These are phyloP conservation scores for Drosophila nigrodunni DNA, from an alignment of 1,140 invertebrate genomes.

Conservation along the genomic window DNA sequence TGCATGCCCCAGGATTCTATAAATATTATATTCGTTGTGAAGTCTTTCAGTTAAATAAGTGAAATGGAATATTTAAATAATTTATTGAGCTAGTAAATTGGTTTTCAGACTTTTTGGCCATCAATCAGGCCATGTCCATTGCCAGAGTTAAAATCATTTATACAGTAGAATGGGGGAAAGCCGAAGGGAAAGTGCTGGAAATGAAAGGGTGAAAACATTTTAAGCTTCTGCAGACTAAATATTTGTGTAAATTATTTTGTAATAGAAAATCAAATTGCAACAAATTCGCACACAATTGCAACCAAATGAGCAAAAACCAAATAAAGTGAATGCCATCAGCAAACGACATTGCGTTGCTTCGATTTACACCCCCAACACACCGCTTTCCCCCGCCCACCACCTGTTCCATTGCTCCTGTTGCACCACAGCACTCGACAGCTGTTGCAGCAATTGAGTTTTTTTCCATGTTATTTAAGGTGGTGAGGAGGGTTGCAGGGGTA, in stretches of 20 bases:
- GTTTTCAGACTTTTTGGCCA: conserved; percentile 11
- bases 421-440: conserved; percentile 44
- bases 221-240: conserved; percentile 32
- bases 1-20: neutral
- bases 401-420: conserved; percentile 6
- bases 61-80: conserved; percentile 25
- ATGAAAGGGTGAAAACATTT: neutral
- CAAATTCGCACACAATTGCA: conserved; percentile 80
- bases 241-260: conserved; percentile 74
- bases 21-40: neutral
- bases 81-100: conserved; percentile 19
- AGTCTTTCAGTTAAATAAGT: conserved; percentile 13
- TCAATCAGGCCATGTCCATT: conserved; percentile 22
- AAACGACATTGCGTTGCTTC: conserved; percentile 69
- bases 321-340: conserved; percentile 77
- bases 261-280: conserved; percentile 82
- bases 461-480: too few species aligned
- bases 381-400: neutral
- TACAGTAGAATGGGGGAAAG: too few species aligned
- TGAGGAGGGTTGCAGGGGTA: too few species aligned
- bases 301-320: conserved; percentile 62
- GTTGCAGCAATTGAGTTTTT: conserved; percentile 58
- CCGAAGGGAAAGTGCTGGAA: neutral
- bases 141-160: neutral
- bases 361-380: conserved; percentile 48